phyloP scores from a whole-genome alignment of 1,140 invertebrate genomes.

The Drosophila tristis region DNA sequence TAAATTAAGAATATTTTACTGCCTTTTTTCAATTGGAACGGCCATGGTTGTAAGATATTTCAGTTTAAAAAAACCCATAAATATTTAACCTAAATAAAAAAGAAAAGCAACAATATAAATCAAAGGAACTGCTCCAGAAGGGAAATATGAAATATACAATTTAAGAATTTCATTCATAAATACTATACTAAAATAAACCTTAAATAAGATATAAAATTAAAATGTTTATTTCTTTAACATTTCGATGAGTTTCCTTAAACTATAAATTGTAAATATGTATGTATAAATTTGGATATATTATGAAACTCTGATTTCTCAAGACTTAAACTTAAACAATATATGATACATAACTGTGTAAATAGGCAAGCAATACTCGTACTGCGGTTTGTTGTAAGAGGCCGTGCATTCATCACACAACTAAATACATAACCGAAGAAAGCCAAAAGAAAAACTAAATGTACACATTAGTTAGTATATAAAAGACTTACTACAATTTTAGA shows the following conservation, averaged over 20 bases:
- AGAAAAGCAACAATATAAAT: neutral
- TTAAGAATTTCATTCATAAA: conserved; percentile 3
- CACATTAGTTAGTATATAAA: conserved; percentile 64
- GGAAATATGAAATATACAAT: neutral
- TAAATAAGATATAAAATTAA: neutral
- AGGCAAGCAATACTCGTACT: conserved; percentile 54
- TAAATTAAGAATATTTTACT: conserved; percentile 8
- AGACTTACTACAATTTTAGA: conserved; percentile 55
- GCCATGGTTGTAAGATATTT: conserved; percentile 41
- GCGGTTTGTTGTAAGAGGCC: too few species aligned
- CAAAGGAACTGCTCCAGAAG: neutral
- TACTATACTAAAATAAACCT: neutral
- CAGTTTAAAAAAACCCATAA: conserved; percentile 19
- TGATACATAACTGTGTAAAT: conserved; percentile 55
- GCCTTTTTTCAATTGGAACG: conserved; percentile 9
- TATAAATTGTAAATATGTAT: conserved; percentile 60
- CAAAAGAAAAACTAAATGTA: conserved; percentile 24
- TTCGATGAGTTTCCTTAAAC: conserved; percentile 30
- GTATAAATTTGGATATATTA: conserved; percentile 25
- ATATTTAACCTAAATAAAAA: conserved; percentile 22
- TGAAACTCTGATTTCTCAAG: conserved; percentile 32
- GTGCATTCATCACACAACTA: conserved; percentile 20
- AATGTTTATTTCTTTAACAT: neutral
- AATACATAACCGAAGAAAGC: conserved; percentile 38
- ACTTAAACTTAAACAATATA: conserved; percentile 23